These are phyloP conservation scores for Clarias fuscus DNA, from an alignment of 2,797 vertebrate species.

Conservation along the genomic window DNA sequence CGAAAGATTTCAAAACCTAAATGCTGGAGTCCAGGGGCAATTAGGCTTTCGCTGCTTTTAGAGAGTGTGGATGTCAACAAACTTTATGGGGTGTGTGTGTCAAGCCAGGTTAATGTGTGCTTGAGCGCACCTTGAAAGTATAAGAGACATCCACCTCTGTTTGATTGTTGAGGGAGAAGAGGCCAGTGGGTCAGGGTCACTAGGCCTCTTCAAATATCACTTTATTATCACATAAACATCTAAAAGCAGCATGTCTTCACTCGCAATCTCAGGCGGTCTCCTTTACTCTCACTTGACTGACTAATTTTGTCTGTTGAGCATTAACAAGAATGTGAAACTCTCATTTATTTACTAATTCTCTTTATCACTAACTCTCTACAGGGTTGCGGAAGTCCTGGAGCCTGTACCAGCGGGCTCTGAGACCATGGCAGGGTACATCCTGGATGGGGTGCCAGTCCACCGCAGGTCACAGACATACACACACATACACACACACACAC, in stretches of 20 bases:
- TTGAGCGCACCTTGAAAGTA: conserved; percentile 22
- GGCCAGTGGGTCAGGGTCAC: conserved; percentile 36
- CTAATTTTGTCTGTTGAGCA: not conserved
- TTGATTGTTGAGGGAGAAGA: not conserved
- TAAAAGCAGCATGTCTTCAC: not conserved
- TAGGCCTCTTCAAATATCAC: conserved; percentile 29
- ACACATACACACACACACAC: too few relatives aligned
- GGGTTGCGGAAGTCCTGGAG: too few relatives aligned
- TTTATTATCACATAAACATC: conserved; percentile 33
- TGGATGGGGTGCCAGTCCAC: too few relatives aligned
- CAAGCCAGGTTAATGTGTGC: conserved; percentile 41
- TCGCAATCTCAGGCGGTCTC: not conserved
- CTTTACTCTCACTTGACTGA: not conserved
- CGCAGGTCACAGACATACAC: too few relatives aligned
- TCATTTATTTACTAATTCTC: too few relatives aligned
- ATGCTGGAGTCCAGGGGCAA: conserved; percentile 39
- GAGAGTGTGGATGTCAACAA: conserved; percentile 39
- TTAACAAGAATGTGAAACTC: not conserved
- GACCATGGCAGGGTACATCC: too few relatives aligned
- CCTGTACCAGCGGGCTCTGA: too few relatives aligned
- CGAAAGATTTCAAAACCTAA: conserved; percentile 36
- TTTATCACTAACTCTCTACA: too few relatives aligned
- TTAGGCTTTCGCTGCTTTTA: conserved; percentile 43
- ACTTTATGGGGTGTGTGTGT: conserved; percentile 7
- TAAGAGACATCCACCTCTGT: conserved; percentile 5